Conservation (phyloP, 2,113 vertebrate genomes). For the Malaclemys terrapin region DNA sequence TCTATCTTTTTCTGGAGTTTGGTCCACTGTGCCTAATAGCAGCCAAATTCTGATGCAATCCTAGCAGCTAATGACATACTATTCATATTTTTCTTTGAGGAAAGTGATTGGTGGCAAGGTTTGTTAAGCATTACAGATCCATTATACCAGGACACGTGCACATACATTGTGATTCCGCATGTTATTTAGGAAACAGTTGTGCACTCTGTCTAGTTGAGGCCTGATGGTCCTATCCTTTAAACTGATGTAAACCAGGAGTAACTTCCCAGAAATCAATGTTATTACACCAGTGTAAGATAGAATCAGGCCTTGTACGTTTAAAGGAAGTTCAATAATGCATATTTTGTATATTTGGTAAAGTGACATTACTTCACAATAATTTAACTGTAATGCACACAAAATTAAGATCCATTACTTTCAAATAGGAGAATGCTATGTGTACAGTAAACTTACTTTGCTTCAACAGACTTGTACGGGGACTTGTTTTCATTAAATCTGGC, state of each 20-base stretch:
- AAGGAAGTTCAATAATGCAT: not conserved
- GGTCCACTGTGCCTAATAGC: constrained; percentile 15
- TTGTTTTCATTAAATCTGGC: constrained; percentile 72
- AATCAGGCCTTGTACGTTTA: not conserved
- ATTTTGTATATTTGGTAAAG: constrained; percentile 1
- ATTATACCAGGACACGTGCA: not conserved
- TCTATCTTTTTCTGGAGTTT: not conserved
- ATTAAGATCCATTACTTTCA: constrained; percentile 19
- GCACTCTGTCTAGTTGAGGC: not conserved
- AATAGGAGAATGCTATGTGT: not conserved
- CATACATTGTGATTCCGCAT: constrained; percentile 7
- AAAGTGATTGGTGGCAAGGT: constrained; percentile 40
- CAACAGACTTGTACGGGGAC: not conserved
- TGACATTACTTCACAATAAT: not conserved
- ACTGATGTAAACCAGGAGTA: not conserved
- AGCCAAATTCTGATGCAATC: constrained; percentile 29
- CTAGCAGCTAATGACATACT: constrained; percentile 32
- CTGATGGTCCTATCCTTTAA: not conserved
- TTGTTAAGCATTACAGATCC: constrained; percentile 65
- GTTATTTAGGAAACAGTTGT: constrained; percentile 60
- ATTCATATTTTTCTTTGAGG: constrained; percentile 48
- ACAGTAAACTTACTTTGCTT: not conserved
- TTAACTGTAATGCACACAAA: not conserved
- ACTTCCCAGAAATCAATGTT: not conserved
- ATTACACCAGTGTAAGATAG: not conserved